Percentiles rank a stretch among this genome's conserved stretches.
Evolutionary conservation across 2,888 invertebrate genomes (phyloP).

Genomic region (Tinea pellionella): DNA sequence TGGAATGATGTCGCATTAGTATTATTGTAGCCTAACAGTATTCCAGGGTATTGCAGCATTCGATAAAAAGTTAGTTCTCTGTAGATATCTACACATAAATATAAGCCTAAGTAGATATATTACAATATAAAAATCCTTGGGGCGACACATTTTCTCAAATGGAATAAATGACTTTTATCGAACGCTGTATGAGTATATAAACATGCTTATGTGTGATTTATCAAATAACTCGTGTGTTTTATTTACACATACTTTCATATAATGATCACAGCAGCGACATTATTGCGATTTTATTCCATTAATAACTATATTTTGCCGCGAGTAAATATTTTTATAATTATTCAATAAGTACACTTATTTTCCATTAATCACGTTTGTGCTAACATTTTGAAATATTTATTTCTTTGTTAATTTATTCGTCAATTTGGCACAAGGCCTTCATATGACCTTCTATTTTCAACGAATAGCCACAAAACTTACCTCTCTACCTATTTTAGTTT

Average conservation of each 20-base stretch:
- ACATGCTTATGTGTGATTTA: background rate
- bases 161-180: background rate
- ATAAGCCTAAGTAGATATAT: too few species aligned
- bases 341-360: background rate
- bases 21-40: too few species aligned
- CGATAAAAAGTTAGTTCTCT: too few species aligned
- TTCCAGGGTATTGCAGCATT: too few species aligned
- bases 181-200: background rate
- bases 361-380: background rate
- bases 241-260: background rate
- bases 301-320: background rate
- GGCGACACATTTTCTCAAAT: too few species aligned
- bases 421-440: slow-evolving; percentile 36
- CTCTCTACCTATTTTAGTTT: background rate
- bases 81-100: too few species aligned
- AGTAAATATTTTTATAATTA: background rate
- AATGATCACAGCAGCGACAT: background rate
- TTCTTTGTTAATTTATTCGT: slow-evolving; percentile 35
- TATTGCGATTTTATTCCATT: background rate
- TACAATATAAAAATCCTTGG: too few species aligned
- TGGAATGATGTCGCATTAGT: too few species aligned
- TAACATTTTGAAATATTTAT: background rate
- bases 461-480: background rate
- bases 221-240: background rate
- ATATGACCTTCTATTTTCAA: background rate